phyloP scores from a whole-genome alignment of 2,113 vertebrate species.

The Dolichallabes microphthalmus region DNA sequence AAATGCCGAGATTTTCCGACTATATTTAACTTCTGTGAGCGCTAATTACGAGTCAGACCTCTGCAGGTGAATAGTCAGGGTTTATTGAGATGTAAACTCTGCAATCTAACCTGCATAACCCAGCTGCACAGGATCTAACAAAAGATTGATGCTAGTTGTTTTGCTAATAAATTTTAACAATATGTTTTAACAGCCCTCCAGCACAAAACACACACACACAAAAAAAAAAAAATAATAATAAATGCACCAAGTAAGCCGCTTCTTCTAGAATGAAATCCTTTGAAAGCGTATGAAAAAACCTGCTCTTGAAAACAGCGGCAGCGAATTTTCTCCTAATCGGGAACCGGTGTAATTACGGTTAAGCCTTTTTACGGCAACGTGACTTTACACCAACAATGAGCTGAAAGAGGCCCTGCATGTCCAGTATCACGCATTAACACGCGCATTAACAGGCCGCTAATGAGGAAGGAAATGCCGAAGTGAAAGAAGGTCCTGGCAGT shows the following conservation, averaged over 20 bases:
- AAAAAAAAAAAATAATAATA: too few relatives aligned
- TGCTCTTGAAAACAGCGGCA: background rate
- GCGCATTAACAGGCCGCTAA: slow-evolving; percentile 20
- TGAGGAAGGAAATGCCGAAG: slow-evolving; percentile 10
- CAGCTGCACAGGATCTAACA: background rate
- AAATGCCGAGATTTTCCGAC: background rate
- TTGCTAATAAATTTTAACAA: background rate
- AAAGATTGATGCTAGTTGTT: background rate
- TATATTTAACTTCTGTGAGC: background rate
- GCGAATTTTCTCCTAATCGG: slow-evolving; percentile 32
- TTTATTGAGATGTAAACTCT: background rate
- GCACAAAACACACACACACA: background rate
- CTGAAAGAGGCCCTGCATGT: slow-evolving; percentile 10
- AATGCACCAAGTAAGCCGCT: background rate
- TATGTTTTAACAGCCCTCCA: background rate
- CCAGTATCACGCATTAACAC: slow-evolving; percentile 7
- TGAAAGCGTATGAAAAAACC: slow-evolving; percentile 13
- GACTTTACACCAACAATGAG: slow-evolving; percentile 23
- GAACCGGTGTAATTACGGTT: slow-evolving; percentile 38
- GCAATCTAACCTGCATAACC: background rate
- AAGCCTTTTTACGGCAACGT: slow-evolving; percentile 1
- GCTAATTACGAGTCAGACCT: background rate
- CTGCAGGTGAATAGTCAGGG: background rate
- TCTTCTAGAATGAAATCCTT: slow-evolving; percentile 17
- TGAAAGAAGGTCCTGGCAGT: slow-evolving; percentile 29